A percentile compares a stretch with the other conserved stretches of the same genome.
Conservation (phyloP, 2,113 vertebrate genomes). For the Vidua macroura region DNA sequence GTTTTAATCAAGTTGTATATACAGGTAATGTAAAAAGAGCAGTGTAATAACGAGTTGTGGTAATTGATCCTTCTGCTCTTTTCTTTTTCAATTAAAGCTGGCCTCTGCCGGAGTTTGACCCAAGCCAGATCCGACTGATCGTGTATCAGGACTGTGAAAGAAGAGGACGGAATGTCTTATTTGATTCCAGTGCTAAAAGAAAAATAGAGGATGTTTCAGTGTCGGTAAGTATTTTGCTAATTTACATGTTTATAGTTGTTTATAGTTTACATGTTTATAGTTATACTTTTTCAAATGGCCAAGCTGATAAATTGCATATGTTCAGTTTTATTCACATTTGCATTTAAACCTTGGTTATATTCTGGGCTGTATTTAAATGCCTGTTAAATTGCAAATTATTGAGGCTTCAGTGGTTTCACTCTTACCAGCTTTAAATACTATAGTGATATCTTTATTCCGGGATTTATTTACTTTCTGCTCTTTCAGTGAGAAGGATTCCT, state of each 20-base stretch:
- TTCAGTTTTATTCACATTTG: not conserved
- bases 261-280: not conserved
- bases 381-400: not conserved
- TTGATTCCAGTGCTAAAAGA: slow-evolving; percentile 93
- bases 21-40: not conserved
- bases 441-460: not conserved
- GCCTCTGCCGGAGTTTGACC: slow-evolving; percentile 93
- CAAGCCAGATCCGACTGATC: slow-evolving; percentile 93
- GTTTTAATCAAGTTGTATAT: not conserved
- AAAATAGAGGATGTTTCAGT: slow-evolving; percentile 86
- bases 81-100: slow-evolving; percentile 78
- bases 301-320: not conserved
- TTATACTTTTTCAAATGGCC: not conserved
- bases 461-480: not conserved
- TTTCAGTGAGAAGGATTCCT: not conserved
- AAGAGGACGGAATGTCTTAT: slow-evolving; percentile 94
- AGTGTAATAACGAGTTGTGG: not conserved
- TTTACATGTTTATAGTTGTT: not conserved
- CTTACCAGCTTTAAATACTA: not conserved
- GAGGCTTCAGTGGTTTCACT: not conserved
- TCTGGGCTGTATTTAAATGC: slow-evolving; percentile 16
- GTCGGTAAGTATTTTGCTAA: slow-evolving; percentile 80
- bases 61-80: slow-evolving; percentile 46
- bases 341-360: not conserved
- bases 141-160: slow-evolving; percentile 98